Evolutionary conservation across 2,888 invertebrate species (phyloP), one percentile per base, ranked within the genome.

Genomic region (Auanema sp.): DNA sequence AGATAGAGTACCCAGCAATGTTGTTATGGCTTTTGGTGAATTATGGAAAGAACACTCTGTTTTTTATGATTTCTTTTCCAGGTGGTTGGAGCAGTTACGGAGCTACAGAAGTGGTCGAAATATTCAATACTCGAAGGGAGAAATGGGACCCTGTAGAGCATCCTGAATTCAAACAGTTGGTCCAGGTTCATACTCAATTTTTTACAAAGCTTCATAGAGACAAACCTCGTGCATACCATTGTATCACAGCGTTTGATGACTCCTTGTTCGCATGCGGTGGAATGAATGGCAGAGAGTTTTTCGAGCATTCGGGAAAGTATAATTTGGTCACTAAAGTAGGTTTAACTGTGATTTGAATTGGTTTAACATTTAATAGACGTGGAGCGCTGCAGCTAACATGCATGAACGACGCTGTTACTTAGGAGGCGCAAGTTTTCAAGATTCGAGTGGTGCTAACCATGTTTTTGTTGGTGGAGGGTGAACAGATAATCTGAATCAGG

Each of bases 231-330:
- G 47, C 47, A 5, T 47, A 47, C 10, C 47, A 47, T 10, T 47
- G 16, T 10, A 16, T 47, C 4, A 47, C 47, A 10, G 16, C 21
- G 47, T 5, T 47, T 16, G 47, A 47, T 21, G 47, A 47, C 10
- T 47, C 10, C 10, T 10, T 47, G 5, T 16, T 47, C 10, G 21
- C 40, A 16, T 54, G 54, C 42, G 60, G 60, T 4, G 60, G 68
- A 47, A 69, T 69, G 68, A 67, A 67, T 33, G 72, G 69, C 44
- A 25, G 59, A 2, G 56, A 60, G 8, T 47, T 18, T 47, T 21
- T 18, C 10, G 16, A 16, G 8, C 47, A 47, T 5, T 16, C 47
- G 6, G 47, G 21, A 18, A 16, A 47, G 47, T 47, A 18, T 10
- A 21, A 47, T 10, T 21, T 47, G 5, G 8, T 18, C 3, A 47